phyloP scores from a whole-genome alignment of 2,797 vertebrate species.

The Eulemur rubriventer region DNA sequence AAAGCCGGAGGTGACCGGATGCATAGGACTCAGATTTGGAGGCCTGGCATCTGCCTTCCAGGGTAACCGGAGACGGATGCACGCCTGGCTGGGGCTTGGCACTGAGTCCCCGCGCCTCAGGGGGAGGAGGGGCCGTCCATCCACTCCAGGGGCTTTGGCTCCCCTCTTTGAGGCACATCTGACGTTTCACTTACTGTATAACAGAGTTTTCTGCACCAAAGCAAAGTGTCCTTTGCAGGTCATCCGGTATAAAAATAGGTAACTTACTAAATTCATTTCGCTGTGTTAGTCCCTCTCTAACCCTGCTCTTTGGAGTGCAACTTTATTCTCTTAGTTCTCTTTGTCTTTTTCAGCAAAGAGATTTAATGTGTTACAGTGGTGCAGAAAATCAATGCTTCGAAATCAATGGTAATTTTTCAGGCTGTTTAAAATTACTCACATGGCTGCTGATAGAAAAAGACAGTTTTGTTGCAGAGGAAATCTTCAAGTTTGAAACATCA shows the following conservation, averaged over 20 bases:
- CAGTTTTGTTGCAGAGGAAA: slow-evolving; percentile 57
- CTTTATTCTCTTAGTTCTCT: slow-evolving; percentile 60
- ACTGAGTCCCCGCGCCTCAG: accelerated
- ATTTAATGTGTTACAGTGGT: slow-evolving; percentile 72
- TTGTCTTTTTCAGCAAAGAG: slow-evolving; percentile 79
- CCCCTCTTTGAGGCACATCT: neutral
- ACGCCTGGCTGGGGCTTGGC: neutral
- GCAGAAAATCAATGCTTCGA: slow-evolving; percentile 82
- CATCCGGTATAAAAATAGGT: neutral
- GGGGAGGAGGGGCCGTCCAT: neutral
- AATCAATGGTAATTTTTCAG: slow-evolving; percentile 85
- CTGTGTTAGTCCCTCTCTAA: neutral
- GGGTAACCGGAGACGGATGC: accelerated
- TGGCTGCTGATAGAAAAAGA: slow-evolving; percentile 66
- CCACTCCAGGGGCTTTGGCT: neutral
- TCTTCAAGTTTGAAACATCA: slow-evolving; percentile 52
- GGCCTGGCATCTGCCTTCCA: neutral
- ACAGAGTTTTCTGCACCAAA: slow-evolving; percentile 47
- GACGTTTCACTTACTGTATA: slow-evolving; percentile 49
- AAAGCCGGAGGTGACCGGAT: neutral
- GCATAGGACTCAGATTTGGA: neutral
- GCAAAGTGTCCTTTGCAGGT: slow-evolving; percentile 37
- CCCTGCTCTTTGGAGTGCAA: slow-evolving; percentile 2
- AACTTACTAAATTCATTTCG: slow-evolving; percentile 51
- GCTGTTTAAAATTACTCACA: slow-evolving; percentile 78